These are phyloP conservation scores for Parauchenoglanis punctatus DNA, from an alignment of 2,797 vertebrate species.

Conservation along the genomic window DNA sequence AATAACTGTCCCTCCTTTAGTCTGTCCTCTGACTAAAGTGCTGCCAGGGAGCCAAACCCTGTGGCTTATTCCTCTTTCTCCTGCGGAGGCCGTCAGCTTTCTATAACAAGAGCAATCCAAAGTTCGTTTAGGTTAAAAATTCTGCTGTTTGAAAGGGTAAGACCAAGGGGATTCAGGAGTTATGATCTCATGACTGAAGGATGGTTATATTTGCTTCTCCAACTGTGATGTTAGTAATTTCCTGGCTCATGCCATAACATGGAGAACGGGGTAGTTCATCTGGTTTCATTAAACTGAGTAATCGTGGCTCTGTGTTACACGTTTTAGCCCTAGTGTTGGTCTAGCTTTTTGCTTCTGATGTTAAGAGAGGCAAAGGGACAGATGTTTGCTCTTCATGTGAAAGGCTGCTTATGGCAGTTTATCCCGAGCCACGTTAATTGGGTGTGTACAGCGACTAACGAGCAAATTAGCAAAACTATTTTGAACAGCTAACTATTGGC, in stretches of 20 bases:
- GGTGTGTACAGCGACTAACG: neutral
- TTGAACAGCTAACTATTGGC: neutral
- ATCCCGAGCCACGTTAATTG: neutral
- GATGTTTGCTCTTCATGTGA: neutral
- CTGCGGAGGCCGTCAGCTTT: neutral
- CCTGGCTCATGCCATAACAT: conserved; percentile 51
- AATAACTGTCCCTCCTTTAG: conserved; percentile 24
- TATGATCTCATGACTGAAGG: conserved; percentile 59
- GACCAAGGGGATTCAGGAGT: conserved; percentile 27
- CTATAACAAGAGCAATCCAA: conserved; percentile 3
- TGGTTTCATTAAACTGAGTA: conserved; percentile 50
- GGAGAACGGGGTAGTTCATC: conserved; percentile 57
- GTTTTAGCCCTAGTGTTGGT: neutral
- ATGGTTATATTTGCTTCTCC: conserved; percentile 56
- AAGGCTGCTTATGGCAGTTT: neutral
- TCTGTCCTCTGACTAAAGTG: conserved; percentile 34
- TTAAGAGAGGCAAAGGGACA: neutral
- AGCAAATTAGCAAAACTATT: neutral
- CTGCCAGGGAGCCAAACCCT: conserved; percentile 31
- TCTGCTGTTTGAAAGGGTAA: conserved; percentile 22
- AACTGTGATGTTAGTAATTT: conserved; percentile 63
- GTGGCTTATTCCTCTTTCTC: conserved; percentile 19
- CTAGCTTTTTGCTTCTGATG: neutral
- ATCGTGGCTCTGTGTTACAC: neutral
- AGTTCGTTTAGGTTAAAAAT: neutral